These are phyloP conservation scores for Panagrolaimus sp. DNA, from an alignment of 1,140 invertebrate species.

Conservation along the genomic window DNA sequence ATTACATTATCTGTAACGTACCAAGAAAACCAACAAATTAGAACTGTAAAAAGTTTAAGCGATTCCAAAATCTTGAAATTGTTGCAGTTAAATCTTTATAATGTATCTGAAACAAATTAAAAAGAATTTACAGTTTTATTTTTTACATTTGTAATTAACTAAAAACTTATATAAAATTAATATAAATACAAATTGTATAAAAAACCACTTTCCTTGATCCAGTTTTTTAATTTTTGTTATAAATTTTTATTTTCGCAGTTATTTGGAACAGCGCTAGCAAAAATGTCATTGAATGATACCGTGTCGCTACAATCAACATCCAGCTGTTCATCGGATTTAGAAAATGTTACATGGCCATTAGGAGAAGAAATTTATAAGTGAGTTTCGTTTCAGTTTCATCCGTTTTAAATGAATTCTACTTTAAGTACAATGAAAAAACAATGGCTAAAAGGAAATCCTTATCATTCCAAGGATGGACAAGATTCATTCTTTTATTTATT, in stretches of 20 bases:
- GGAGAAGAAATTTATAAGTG: constrained; percentile 48
- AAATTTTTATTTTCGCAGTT: constrained; percentile 34
- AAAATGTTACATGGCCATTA: constrained; percentile 36
- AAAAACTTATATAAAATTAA: no score
- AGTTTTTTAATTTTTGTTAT: no score
- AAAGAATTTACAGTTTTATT: no score
- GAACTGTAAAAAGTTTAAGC: no score
- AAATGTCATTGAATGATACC: constrained; percentile 24
- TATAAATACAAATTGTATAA: no score
- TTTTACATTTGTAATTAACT: no score
- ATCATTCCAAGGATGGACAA: constrained; percentile 51
- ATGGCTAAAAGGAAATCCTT: constrained; percentile 53
- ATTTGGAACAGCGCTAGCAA: constrained; percentile 37
- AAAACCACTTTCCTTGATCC: no score
- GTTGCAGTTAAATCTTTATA: no score
- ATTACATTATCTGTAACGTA: no score
- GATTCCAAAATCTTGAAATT: no score
- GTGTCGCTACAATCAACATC: constrained; percentile 40
- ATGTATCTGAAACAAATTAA: no score
- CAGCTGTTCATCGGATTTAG: constrained; percentile 27
- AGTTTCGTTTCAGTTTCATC: constrained; percentile 21
- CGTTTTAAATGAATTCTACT: neutral
- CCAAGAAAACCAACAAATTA: no score
- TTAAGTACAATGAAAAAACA: constrained; percentile 42
- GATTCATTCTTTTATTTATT: constrained; percentile 55